These are phyloP conservation scores for Marcusenius ussheri DNA, from an alignment of 2,113 vertebrate species.

Conservation along the genomic window DNA sequence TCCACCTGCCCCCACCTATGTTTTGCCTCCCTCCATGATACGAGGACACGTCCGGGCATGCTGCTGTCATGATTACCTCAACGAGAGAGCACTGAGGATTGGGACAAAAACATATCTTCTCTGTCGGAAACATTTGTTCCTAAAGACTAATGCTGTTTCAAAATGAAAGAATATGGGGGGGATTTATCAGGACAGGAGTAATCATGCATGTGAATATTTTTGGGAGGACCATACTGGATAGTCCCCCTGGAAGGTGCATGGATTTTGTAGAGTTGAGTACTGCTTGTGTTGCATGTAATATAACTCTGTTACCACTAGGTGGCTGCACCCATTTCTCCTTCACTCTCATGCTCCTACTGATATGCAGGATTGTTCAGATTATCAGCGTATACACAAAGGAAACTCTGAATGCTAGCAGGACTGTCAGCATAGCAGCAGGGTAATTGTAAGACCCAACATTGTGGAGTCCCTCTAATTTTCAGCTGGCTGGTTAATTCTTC, in stretches of 20 bases:
- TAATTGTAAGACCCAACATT: not conserved
- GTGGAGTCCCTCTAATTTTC: not conserved
- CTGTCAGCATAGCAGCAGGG: not conserved
- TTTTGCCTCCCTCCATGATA: slow-evolving; percentile 16
- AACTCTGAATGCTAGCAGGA: not conserved
- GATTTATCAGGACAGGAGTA: not conserved
- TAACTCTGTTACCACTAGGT: not conserved
- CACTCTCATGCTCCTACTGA: not conserved
- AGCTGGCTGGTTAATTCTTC: not conserved
- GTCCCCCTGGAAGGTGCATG: not conserved
- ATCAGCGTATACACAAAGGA: not conserved
- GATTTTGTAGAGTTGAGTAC: not conserved
- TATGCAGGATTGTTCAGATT: not conserved
- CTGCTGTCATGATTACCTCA: slow-evolving; percentile 46
- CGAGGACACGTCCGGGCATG: slow-evolving; percentile 52
- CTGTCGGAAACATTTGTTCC: not conserved
- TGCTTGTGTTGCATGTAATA: not conserved
- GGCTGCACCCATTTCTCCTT: not conserved
- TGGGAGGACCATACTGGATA: not conserved
- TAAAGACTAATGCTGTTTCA: not conserved
- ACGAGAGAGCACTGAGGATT: not conserved
- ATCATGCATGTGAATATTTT: not conserved
- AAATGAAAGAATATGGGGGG: not conserved
- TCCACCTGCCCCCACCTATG: slow-evolving; percentile 23
- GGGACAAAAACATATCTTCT: not conserved